Conservation (phyloP, 1,140 invertebrate species). For the Musca vetustissima region DNA sequence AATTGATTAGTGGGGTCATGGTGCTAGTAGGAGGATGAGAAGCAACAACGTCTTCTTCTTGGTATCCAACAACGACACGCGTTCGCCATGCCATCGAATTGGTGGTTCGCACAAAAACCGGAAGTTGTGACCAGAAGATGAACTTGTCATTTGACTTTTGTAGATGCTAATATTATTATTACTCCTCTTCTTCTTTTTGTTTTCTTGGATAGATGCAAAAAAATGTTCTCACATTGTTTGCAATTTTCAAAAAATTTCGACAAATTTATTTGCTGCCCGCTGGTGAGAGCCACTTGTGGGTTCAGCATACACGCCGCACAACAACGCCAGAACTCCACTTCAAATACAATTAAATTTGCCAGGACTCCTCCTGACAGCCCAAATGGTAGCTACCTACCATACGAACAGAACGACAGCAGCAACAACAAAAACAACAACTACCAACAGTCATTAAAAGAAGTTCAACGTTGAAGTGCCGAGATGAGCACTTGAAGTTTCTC, state of each 20-base stretch:
- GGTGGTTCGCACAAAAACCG: neutral
- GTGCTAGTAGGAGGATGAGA: neutral
- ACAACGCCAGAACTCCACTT: no score
- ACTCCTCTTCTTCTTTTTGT: neutral
- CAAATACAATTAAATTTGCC: no score
- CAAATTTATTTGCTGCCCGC: constrained; percentile 34
- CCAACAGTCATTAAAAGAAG: no score
- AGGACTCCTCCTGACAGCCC: no score
- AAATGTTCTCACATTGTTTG: constrained; percentile 13
- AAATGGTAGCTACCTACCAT: no score
- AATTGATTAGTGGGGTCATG: neutral
- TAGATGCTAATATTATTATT: neutral
- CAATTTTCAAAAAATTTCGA: neutral
- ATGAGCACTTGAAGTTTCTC: no score
- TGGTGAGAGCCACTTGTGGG: constrained; percentile 55
- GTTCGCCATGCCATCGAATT: neutral
- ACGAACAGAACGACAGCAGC: no score
- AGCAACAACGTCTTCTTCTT: neutral
- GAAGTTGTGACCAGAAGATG: constrained; percentile 20
- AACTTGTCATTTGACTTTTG: constrained; percentile 18
- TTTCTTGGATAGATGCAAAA: neutral
- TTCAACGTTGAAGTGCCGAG: no score
- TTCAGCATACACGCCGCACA: constrained; percentile 20
- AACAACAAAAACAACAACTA: no score
- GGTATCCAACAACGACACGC: neutral